A percentile compares a stretch with the other conserved stretches of the same genome.
These are phyloP conservation scores for Caenorhabditis sp. DNA, from an alignment of 2,888 invertebrate species.

Conservation along the genomic window DNA sequence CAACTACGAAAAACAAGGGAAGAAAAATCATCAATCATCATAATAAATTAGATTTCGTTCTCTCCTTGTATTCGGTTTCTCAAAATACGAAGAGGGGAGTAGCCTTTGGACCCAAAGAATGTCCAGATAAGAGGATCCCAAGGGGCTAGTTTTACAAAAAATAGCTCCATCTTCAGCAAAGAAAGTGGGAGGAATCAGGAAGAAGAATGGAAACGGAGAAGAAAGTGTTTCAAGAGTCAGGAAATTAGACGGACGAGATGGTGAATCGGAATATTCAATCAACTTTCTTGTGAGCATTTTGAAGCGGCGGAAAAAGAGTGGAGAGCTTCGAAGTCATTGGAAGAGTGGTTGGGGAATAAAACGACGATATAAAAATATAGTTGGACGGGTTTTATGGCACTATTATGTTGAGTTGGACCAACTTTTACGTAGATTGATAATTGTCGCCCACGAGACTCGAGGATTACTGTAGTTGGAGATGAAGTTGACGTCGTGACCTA, in stretches of 20 bases:
- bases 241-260: neutral
- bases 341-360: neutral
- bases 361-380: neutral
- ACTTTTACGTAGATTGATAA: neutral
- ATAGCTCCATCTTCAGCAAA: slow-evolving; percentile 32
- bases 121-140: slow-evolving; percentile 38
- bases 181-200: slow-evolving; percentile 12
- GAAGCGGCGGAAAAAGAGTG: neutral
- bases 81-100: slow-evolving; percentile 9
- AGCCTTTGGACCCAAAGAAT: slow-evolving; percentile 34
- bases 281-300: neutral
- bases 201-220: slow-evolving; percentile 4
- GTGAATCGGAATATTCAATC: slow-evolving; percentile 4
- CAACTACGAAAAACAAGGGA: neutral
- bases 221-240: neutral
- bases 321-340: neutral
- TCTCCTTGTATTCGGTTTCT: neutral
- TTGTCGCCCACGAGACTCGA: neutral
- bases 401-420: neutral
- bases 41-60: slow-evolving; percentile 3
- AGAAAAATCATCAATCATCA: slow-evolving; percentile 19
- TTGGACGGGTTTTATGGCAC: neutral
- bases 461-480: neutral
- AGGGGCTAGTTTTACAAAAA: slow-evolving; percentile 43
- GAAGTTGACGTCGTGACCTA: neutral